Percentiles rank a stretch among this genome's conserved stretches.
Evolutionary conservation across 2,113 vertebrate genomes (phyloP).

Genomic region (Petaurus breviceps): DNA sequence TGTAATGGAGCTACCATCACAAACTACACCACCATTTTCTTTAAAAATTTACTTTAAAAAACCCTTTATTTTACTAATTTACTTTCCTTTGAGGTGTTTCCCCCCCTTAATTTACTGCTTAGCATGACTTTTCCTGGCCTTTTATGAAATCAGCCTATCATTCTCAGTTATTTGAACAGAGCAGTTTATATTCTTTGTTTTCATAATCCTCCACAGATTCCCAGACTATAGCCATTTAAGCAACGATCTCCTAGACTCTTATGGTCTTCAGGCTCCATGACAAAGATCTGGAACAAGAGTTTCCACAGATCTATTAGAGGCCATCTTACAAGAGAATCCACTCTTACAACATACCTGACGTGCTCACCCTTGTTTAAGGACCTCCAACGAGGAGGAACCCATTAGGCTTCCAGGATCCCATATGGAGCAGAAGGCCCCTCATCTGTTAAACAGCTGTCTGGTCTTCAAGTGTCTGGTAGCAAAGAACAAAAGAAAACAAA

Average conservation of each 20-base stretch:
- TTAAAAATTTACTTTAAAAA: background rate
- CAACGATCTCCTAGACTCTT: background rate
- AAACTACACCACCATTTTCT: background rate
- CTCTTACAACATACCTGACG: background rate
- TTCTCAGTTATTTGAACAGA: background rate
- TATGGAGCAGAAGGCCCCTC: background rate
- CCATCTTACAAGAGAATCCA: background rate
- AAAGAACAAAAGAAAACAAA: background rate
- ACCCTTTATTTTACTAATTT: background rate
- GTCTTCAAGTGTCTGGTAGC: background rate
- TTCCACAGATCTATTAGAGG: background rate
- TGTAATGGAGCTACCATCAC: background rate
- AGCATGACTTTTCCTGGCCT: background rate
- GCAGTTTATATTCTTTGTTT: background rate
- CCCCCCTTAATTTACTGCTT: background rate
- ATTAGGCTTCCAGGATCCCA: background rate
- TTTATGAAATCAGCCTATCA: background rate
- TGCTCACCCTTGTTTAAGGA: background rate
- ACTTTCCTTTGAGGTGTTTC: background rate
- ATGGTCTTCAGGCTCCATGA: background rate
- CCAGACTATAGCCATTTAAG: background rate
- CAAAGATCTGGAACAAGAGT: background rate
- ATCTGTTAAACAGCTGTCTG: background rate
- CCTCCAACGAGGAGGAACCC: background rate
- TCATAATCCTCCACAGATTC: background rate